A percentile compares a stretch with the other conserved stretches of the same genome.
phyloP scores from a whole-genome alignment of 1,140 invertebrate genomes.

The Goniozus legneri region DNA sequence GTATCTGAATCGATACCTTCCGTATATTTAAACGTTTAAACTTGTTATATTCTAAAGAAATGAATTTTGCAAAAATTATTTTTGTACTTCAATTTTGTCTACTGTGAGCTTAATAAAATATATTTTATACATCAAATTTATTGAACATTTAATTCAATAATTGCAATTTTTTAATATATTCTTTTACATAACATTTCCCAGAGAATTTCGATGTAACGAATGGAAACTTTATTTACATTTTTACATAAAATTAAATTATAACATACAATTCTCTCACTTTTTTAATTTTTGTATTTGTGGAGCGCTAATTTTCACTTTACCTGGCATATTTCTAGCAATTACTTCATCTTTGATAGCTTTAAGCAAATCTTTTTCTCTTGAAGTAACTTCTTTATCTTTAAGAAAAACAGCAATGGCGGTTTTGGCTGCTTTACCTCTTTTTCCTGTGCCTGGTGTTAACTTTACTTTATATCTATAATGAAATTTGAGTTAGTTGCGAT shows the following conservation, averaged over 20 bases:
- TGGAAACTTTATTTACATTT: neutral
- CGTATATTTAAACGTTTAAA: too few species aligned
- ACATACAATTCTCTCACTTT: constrained; percentile 23
- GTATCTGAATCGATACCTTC: too few species aligned
- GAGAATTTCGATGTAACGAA: too few species aligned
- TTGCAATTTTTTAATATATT: constrained; percentile 5
- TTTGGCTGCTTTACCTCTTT: constrained; percentile 93
- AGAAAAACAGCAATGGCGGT: constrained; percentile 87
- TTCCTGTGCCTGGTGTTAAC: constrained; percentile 89
- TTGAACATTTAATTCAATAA: too few species aligned
- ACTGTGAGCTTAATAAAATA: too few species aligned
- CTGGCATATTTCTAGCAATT: constrained; percentile 92
- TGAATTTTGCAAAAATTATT: too few species aligned
- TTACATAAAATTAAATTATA: neutral
- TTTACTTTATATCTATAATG: constrained; percentile 89
- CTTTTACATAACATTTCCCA: neutral
- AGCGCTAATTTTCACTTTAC: constrained; percentile 93
- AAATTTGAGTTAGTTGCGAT: too few species aligned
- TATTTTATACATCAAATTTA: too few species aligned
- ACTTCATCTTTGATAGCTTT: constrained; percentile 92
- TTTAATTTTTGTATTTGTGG: constrained; percentile 66
- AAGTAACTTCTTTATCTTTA: constrained; percentile 72
- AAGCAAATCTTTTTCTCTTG: constrained; percentile 88
- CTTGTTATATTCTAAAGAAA: too few species aligned
- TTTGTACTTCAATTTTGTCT: too few species aligned